Evolutionary conservation across 2,888 invertebrate species (phyloP).

Genomic region (Agapostemon virescens): DNA sequence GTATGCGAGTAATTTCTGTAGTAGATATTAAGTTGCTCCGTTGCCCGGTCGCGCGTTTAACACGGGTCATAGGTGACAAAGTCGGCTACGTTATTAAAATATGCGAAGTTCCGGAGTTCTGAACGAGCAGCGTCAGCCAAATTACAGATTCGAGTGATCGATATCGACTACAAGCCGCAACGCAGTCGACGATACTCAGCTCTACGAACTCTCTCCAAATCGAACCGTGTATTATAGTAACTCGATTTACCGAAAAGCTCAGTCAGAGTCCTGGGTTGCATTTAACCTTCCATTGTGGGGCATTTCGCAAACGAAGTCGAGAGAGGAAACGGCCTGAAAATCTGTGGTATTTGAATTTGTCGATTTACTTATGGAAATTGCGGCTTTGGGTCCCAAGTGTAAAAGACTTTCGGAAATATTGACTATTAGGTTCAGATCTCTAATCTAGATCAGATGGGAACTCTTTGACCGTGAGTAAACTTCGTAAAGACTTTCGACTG

Average conservation of each 20-base stretch:
- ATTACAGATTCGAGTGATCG: constrained; percentile 47
- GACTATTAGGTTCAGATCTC: neutral
- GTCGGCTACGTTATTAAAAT: constrained; percentile 19
- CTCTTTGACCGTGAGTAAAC: neutral
- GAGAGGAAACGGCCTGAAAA: constrained; percentile 2
- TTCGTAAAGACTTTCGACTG: neutral
- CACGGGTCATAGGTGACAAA: neutral
- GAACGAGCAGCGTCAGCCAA: constrained; percentile 43
- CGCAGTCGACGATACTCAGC: neutral
- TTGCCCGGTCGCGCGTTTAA: neutral
- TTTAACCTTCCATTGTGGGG: constrained; percentile 23
- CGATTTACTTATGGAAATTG: constrained; percentile 41
- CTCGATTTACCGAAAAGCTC: constrained; percentile 40
- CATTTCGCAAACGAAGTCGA: constrained; percentile 23
- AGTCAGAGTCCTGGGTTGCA: neutral
- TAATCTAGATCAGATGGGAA: neutral
- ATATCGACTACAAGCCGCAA: constrained; percentile 29
- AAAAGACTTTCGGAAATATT: constrained; percentile 27
- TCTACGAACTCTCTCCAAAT: constrained; percentile 20
- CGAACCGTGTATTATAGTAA: constrained; percentile 29
- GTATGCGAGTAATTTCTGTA: neutral
- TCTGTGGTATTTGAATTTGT: constrained; percentile 14
- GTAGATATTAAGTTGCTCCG: neutral
- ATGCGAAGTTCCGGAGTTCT: constrained; percentile 28
- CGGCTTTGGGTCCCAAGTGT: neutral